Evolutionary conservation across 2,113 vertebrate genomes (phyloP), one percentile per base, ranked within the genome.

Genomic region (Clarias macrocephalus): DNA sequence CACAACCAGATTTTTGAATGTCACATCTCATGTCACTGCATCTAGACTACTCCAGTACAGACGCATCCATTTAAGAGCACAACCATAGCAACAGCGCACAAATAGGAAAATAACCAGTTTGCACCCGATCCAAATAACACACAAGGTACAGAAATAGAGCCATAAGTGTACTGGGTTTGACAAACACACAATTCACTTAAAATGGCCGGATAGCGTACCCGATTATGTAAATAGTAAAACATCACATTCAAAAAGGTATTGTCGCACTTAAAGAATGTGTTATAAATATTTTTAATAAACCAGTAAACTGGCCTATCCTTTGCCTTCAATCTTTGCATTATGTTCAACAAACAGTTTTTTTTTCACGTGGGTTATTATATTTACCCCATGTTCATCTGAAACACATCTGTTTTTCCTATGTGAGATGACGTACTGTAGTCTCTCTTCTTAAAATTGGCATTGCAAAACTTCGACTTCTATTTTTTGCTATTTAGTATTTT

Each of bases 151-250:
- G 33, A 59, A 80, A 33, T 21, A 23, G 28, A 80, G 28, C 12
- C 28, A 60, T 80, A 25, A 28, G 52, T 56, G 52, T 54, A 6
- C 3, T 54, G 73, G 48, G 23, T 54, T 77, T 28, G 16, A 77
- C 21, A 76, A 77, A 56, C 28, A 77, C 21, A 80, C 8, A 37
- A 33, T 80, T 80, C 16, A 80, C 28, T 21, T 79, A 79, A 79
- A 28, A 79, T 56, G 76, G 25, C 18, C 77, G 30, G 59, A 59
- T 7, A 80, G 54, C 59, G 42, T 11, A 30, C 25, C 52, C 16
- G 23, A 76, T 54, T 79, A 56, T 56, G 57, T 59, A 33, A 80
- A 80, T 12, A 59, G n/a, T 11, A 57, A 30, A 57, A 30, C 28
- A 28, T 54, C 23, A 76, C 21, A 76, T n/a, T n/a, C 42, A 54